Percentiles rank a stretch among this genome's conserved stretches.
phyloP scores from a whole-genome alignment of 2,113 vertebrate genomes.

The Oenanthe oenanthe region DNA sequence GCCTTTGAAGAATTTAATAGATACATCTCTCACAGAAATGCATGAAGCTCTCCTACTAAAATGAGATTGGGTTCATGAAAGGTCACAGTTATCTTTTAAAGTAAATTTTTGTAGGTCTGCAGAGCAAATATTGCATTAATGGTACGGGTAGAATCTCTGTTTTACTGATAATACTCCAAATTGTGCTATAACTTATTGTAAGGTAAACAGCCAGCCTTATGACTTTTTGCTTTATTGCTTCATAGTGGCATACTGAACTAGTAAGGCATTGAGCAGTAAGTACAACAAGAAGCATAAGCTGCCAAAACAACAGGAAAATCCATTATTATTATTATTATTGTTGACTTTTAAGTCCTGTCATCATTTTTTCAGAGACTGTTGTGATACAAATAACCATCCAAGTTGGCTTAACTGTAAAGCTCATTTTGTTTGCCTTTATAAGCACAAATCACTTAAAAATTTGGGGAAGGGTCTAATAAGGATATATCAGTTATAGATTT shows the following conservation, averaged over 20 bases:
- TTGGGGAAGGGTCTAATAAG: not conserved
- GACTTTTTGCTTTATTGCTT: not conserved
- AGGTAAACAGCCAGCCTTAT: not conserved
- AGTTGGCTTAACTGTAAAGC: not conserved
- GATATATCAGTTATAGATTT: not conserved
- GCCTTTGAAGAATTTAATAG: conserved; percentile 15
- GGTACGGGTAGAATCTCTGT: not conserved
- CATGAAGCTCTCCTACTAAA: not conserved
- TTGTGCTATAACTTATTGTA: not conserved
- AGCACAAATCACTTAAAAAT: not conserved
- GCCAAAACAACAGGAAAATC: not conserved
- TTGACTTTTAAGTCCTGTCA: not conserved
- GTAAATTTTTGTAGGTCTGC: conserved; percentile 11
- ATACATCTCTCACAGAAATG: not conserved
- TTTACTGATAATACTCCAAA: not conserved
- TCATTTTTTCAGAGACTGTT: not conserved
- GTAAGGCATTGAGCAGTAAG: not conserved
- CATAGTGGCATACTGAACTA: not conserved
- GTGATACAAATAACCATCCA: not conserved
- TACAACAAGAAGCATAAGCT: not conserved
- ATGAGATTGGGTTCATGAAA: conserved; percentile 6
- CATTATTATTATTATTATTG: not conserved
- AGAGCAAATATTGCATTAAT: not conserved
- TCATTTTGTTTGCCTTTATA: not conserved
- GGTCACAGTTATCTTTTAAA: not conserved